Percentiles rank a stretch among this genome's conserved stretches.
These are phyloP conservation scores for Drosophila sproati DNA, from an alignment of 1,140 invertebrate species.

Conservation along the genomic window DNA sequence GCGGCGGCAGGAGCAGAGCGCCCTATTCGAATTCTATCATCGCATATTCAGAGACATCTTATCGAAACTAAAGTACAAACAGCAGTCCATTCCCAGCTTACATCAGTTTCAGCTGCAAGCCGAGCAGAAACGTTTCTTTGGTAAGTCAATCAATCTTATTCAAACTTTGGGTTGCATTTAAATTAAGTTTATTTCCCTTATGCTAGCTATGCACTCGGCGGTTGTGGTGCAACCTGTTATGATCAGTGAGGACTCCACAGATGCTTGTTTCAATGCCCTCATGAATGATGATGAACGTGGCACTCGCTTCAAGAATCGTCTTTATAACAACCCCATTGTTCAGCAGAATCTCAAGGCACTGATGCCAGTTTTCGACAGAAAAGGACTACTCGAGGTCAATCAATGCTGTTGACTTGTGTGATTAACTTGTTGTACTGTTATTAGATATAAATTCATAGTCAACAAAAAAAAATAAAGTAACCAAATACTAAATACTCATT, in stretches of 20 bases:
- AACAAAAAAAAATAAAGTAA: too few species aligned
- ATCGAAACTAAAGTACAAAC: slow-evolving; percentile 59
- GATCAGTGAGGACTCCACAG: slow-evolving; percentile 68
- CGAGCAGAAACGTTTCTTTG: slow-evolving; percentile 74
- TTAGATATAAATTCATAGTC: too few species aligned
- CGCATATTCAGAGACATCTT: slow-evolving; percentile 61
- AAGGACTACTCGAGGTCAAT: slow-evolving; percentile 72
- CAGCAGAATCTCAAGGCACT: slow-evolving; percentile 62
- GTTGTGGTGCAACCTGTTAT: slow-evolving; percentile 75
- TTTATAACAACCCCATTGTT: slow-evolving; percentile 67
- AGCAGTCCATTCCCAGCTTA: slow-evolving; percentile 64
- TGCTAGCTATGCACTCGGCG: slow-evolving; percentile 71
- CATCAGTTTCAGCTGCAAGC: slow-evolving; percentile 65
- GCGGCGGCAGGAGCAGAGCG: slow-evolving; percentile 57
- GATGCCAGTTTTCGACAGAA: slow-evolving; percentile 73
- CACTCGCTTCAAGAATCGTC: slow-evolving; percentile 64
- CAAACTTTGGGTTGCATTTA: background rate
- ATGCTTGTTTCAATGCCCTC: slow-evolving; percentile 77
- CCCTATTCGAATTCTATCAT: slow-evolving; percentile 73
- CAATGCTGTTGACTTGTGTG: slow-evolving; percentile 43
- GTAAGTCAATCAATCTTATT: slow-evolving; percentile 34
- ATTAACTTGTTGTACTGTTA: too few species aligned
- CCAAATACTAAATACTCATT: too few species aligned
- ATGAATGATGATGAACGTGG: slow-evolving; percentile 76
- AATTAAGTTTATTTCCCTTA: background rate